A percentile compares a stretch with the other conserved stretches of the same genome.
These are phyloP conservation scores for Drosophila watanabei DNA, from an alignment of 1,140 invertebrate species.

Conservation along the genomic window DNA sequence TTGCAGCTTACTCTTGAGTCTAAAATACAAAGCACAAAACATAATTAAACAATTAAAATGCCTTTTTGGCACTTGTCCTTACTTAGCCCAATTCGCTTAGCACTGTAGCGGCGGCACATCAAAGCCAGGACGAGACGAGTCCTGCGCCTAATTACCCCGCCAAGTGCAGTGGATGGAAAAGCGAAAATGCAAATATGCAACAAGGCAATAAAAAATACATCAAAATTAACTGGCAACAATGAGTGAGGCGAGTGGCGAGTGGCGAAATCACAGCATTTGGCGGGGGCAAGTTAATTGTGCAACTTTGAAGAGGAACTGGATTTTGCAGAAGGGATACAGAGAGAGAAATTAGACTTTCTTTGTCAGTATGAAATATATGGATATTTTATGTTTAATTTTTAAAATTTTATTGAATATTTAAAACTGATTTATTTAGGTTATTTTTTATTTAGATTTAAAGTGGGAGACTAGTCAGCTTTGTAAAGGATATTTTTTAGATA, in stretches of 20 bases:
- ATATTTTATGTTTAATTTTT: too few relatives aligned
- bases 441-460: too few relatives aligned
- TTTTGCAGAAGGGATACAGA: conserved; percentile 1
- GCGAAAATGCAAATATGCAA: conserved; percentile 52
- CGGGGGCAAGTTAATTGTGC: conserved; percentile 49
- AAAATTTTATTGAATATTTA: neutral
- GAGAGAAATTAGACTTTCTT: neutral
- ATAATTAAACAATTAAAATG: conserved; percentile 63
- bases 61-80: conserved; percentile 40
- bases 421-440: neutral
- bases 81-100: conserved; percentile 45
- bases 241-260: conserved; percentile 9
- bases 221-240: conserved; percentile 62
- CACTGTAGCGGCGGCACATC: conserved; percentile 30
- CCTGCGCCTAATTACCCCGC: conserved; percentile 51
- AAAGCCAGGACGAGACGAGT: conserved; percentile 28
- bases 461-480: too few relatives aligned
- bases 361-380: neutral
- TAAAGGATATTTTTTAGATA: too few relatives aligned
- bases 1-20: conserved; percentile 17
- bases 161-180: conserved; percentile 43
- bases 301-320: conserved; percentile 28
- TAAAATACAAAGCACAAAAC: conserved; percentile 15
- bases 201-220: conserved; percentile 41
- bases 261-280: conserved; percentile 43